Percentiles rank a stretch among this genome's conserved stretches.
Evolutionary conservation across 2,113 vertebrate genomes (phyloP).

Genomic region (Anguilla rostrata): DNA sequence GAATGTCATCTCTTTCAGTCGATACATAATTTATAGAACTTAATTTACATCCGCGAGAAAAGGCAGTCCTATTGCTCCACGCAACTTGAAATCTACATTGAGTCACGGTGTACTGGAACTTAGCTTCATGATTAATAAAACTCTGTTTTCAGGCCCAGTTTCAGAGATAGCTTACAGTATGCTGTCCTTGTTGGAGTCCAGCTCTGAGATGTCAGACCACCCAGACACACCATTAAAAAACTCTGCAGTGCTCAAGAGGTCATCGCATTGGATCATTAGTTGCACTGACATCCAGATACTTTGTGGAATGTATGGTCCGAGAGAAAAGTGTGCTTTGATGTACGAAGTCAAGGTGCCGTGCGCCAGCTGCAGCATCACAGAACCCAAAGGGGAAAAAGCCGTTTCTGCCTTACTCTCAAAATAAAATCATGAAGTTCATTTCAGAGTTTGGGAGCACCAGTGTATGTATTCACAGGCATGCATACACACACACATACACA

Average conservation of each 20-base stretch:
- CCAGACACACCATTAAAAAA: background rate
- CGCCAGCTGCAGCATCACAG: background rate
- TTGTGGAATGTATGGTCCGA: background rate
- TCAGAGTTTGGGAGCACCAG: background rate
- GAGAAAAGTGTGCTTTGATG: background rate
- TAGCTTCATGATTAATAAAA: background rate
- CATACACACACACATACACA: background rate
- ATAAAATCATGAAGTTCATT: background rate
- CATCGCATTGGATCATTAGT: background rate
- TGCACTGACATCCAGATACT: background rate
- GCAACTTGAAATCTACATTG: background rate
- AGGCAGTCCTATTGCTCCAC: background rate
- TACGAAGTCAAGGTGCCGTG: background rate
- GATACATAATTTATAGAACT: no score
- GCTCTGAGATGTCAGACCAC: background rate
- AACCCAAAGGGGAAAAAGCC: background rate
- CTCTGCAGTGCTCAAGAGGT: background rate
- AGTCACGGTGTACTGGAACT: background rate
- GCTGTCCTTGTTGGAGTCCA: background rate
- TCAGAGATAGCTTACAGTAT: background rate
- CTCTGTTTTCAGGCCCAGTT: background rate
- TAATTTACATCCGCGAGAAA: background rate
- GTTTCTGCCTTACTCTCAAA: background rate
- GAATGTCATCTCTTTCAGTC: background rate
- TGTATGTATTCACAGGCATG: background rate